These are phyloP conservation scores for Copidosoma aretas DNA, from an alignment of 2,888 invertebrate species.

Conservation along the genomic window DNA sequence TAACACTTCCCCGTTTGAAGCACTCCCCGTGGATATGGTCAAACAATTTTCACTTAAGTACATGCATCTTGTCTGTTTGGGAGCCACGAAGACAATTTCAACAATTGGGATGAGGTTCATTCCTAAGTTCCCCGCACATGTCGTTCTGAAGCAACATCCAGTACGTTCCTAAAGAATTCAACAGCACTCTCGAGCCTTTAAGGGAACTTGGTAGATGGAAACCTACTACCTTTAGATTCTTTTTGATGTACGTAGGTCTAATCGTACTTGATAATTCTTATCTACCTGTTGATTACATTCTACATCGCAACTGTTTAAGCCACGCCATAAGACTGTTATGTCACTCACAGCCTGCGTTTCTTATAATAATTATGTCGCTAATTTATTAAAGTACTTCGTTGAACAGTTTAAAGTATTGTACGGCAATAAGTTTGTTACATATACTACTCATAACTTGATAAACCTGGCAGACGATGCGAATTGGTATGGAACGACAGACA, in stretches of 20 bases:
- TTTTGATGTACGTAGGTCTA: too few species aligned
- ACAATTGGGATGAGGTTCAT: not conserved
- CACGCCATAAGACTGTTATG: not conserved
- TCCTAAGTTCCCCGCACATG: too few species aligned
- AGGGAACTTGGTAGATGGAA: not conserved
- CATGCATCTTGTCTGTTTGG: not conserved
- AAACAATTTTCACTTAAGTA: conserved; percentile 4
- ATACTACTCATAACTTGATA: conserved; percentile 26
- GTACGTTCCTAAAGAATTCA: too few species aligned
- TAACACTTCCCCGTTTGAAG: not conserved
- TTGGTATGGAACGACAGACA: conserved; percentile 24
- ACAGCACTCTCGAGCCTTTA: too few species aligned
- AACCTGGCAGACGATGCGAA: conserved; percentile 21
- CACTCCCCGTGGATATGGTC: not conserved
- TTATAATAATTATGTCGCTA: not conserved
- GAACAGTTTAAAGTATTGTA: conserved; percentile 8
- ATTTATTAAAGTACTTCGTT: not conserved
- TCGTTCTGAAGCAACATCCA: too few species aligned
- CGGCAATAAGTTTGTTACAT: conserved; percentile 12
- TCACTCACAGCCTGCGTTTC: not conserved
- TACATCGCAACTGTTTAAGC: not conserved
- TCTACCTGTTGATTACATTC: not conserved
- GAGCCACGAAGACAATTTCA: not conserved
- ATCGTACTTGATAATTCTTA: not conserved
- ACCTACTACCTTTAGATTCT: not conserved